Conservation (phyloP, 2,888 invertebrate species). For the Drosophila robusta region DNA sequence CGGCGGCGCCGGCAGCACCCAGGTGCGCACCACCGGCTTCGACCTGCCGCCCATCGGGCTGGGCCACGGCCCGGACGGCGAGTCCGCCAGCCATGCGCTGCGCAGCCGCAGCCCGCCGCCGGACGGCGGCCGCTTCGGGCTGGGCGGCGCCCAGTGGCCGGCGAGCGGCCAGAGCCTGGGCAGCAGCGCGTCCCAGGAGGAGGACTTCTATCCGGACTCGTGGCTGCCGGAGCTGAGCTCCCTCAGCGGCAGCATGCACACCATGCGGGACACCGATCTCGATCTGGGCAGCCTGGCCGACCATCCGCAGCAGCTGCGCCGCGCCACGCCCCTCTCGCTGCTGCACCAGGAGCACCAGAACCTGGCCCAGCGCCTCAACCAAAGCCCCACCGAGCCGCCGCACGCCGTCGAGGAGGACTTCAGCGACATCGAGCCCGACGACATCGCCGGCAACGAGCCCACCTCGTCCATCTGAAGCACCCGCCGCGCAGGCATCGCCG, state of each 20-base stretch:
- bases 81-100: background rate
- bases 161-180: background rate
- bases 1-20: background rate
- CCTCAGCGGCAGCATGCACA: conserved; percentile 30
- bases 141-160: conserved; percentile 9
- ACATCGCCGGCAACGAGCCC: conserved; percentile 16
- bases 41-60: conserved; percentile 1
- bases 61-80: background rate
- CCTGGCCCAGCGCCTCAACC: background rate
- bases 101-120: conserved; percentile 4
- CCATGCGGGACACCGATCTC: conserved; percentile 24
- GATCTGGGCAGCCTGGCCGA: conserved; percentile 13
- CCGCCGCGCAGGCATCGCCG: background rate
- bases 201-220: conserved; percentile 3
- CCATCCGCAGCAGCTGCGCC: conserved; percentile 5
- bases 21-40: conserved; percentile 8
- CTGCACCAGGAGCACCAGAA: background rate
- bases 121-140: background rate
- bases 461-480: conserved; percentile 3
- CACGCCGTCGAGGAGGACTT: conserved; percentile 31
- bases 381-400: background rate
- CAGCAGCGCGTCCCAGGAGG: conserved; percentile 34
- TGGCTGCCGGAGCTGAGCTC: conserved; percentile 21
- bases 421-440: conserved; percentile 33
- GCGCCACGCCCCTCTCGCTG: background rate